Percentiles rank a stretch among this genome's conserved stretches.
Conservation (phyloP, 2,888 invertebrate species). For the Prosopocoilus inquinatus region DNA sequence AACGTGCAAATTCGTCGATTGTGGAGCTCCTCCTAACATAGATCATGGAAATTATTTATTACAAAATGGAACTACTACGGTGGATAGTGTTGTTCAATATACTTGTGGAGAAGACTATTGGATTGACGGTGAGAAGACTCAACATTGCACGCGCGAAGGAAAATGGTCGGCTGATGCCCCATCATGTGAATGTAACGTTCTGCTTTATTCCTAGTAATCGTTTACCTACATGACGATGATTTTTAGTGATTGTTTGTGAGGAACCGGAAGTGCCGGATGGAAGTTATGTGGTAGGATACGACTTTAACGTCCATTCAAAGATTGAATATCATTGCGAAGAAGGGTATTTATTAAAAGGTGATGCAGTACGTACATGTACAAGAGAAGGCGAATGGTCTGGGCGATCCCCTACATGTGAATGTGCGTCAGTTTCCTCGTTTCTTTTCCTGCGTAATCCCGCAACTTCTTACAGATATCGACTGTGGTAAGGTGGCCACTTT, state of each 20-base stretch:
- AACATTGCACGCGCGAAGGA: constrained; percentile 78
- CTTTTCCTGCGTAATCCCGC: too few relatives aligned
- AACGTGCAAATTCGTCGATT: constrained; percentile 82
- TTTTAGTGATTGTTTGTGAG: constrained; percentile 78
- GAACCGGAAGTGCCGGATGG: constrained; percentile 84
- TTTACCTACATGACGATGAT: neutral
- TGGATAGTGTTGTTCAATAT: constrained; percentile 76
- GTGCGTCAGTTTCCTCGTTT: constrained; percentile 50
- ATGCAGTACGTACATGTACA: constrained; percentile 67
- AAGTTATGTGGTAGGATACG: constrained; percentile 84
- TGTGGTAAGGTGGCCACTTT: constrained; percentile 82
- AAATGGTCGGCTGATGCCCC: constrained; percentile 86
- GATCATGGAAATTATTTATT: constrained; percentile 73
- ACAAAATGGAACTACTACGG: constrained; percentile 78
- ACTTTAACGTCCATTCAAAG: constrained; percentile 82
- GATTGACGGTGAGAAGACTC: constrained; percentile 67
- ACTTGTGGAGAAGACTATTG: constrained; percentile 81
- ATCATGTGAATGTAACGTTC: constrained; percentile 73
- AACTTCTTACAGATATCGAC: constrained; percentile 68
- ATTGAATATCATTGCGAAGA: constrained; percentile 87
- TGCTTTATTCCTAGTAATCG: neutral
- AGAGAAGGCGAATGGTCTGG: constrained; percentile 82
- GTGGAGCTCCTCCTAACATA: constrained; percentile 77
- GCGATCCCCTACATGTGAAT: constrained; percentile 78
- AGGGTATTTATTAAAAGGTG: constrained; percentile 77